These are phyloP conservation scores for Kryptolebias ocellatus DNA, from an alignment of 2,797 vertebrate species.

Conservation along the genomic window DNA sequence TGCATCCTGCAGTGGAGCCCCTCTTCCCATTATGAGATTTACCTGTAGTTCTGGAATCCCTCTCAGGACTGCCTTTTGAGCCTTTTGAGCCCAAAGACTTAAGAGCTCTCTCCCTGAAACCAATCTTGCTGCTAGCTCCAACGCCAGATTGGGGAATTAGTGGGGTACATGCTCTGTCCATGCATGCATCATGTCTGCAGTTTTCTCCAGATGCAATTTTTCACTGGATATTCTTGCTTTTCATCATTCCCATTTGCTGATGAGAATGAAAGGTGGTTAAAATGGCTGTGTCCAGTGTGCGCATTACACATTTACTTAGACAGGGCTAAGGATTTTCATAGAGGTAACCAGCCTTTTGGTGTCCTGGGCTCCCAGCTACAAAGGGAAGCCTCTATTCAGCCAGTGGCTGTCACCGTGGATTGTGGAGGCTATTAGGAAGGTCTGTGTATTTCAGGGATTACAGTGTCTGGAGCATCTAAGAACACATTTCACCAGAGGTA, in stretches of 20 bases:
- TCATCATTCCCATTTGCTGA: background rate
- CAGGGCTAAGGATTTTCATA: background rate
- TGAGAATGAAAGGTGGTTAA: background rate
- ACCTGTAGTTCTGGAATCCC: background rate
- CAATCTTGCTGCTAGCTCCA: too few species aligned
- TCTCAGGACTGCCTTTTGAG: background rate
- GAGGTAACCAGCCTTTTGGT: background rate
- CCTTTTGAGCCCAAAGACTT: background rate
- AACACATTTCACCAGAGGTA: too few species aligned
- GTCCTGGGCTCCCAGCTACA: too few species aligned
- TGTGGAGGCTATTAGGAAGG: too few species aligned
- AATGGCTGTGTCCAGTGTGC: background rate
- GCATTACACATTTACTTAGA: background rate
- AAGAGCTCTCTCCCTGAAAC: background rate
- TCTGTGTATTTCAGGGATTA: too few species aligned
- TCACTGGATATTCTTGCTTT: background rate
- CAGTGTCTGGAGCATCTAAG: too few species aligned
- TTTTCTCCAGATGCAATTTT: background rate
- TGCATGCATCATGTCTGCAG: too few species aligned
- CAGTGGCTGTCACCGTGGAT: too few species aligned
- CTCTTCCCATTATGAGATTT: background rate
- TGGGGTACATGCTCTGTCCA: too few species aligned
- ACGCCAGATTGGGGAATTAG: too few species aligned
- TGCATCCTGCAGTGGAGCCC: background rate
- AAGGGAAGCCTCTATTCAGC: too few species aligned